Evolutionary conservation across 2,113 vertebrate genomes (phyloP), one percentile per base, ranked within the genome.

Genomic region (Poicephalus gulielmi): DNA sequence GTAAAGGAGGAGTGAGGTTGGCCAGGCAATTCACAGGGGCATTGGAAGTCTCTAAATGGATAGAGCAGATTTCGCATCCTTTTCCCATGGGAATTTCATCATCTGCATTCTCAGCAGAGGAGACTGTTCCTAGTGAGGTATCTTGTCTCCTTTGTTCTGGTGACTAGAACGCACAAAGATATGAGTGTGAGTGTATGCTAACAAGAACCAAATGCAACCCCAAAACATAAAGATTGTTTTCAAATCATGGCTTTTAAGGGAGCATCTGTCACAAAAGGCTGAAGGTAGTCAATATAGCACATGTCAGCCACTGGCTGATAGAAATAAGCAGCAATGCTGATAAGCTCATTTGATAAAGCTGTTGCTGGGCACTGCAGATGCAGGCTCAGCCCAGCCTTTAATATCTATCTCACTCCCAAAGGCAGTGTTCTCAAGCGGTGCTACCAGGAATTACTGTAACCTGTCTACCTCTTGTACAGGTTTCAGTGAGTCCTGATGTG

Each of bases 261-360:
- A 68, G 17, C 71, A 81, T 43, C 67, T 77, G n/a, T 62, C 76
- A 80, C 28, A 41, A 64, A 84, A 43, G 66, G 31, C 37, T 87
- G 87, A 41, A 83, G 44, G 49, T 71, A 60, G 46, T 23, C 59
- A 35, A 59, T 43, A 23, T 28, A 89, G 53, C 59, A 79, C 39
- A 24, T 2, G n/a, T 6, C 64, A 81, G 63, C 75, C 2, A 0
- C 76, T 88, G 78, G 33, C 78, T 79, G 77, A 60, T 47, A 69
- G 82, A 18, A 85, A 57, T 83, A 62, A 88, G 53, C 59, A 86
- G 76, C 44, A 11, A 6, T 92, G 71, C 49, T 92, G 88, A 90
- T 93, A 91, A 94, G 64, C 69, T 92, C 68, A 37, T 88, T 83
- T 92, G 92, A 80, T 95, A 85, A 86, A 95, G 64, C 85, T 88